Percentiles rank a stretch among this genome's conserved stretches.
phyloP scores from a whole-genome alignment of 2,797 vertebrate species.

The Sciurus vulgaris region DNA sequence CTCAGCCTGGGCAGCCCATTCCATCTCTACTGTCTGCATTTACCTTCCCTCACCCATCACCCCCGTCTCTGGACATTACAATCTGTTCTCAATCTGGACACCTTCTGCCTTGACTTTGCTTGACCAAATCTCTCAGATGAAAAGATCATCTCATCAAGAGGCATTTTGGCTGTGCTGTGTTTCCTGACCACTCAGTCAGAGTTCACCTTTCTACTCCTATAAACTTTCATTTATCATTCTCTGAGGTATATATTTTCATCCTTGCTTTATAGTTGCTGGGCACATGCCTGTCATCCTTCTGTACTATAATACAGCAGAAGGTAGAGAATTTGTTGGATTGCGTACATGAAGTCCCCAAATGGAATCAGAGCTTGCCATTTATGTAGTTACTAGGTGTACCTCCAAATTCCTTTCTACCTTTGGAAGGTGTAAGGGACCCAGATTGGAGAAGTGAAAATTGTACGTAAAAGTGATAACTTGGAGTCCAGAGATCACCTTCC shows the following conservation, averaged over 20 bases:
- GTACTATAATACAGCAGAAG: background rate
- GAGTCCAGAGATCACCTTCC: background rate
- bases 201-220: background rate
- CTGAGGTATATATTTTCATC: background rate
- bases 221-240: background rate
- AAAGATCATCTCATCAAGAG: background rate
- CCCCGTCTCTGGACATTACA: too few species aligned
- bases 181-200: background rate
- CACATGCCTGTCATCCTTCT: background rate
- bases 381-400: background rate
- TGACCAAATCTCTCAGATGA: background rate
- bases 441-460: background rate
- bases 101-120: background rate
- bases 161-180: background rate
- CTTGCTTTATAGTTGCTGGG: background rate
- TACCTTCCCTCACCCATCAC: background rate
- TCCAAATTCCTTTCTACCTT: background rate
- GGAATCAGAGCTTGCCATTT: background rate
- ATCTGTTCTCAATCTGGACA: background rate
- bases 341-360: background rate
- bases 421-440: background rate
- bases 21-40: background rate
- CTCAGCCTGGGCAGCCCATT: rapidly evolving
- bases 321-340: background rate
- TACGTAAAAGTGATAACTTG: background rate